Evolutionary conservation across 2,888 invertebrate species (phyloP), one percentile per base, ranked within the genome.

Genomic region (Pristionchus entomophagus): DNA sequence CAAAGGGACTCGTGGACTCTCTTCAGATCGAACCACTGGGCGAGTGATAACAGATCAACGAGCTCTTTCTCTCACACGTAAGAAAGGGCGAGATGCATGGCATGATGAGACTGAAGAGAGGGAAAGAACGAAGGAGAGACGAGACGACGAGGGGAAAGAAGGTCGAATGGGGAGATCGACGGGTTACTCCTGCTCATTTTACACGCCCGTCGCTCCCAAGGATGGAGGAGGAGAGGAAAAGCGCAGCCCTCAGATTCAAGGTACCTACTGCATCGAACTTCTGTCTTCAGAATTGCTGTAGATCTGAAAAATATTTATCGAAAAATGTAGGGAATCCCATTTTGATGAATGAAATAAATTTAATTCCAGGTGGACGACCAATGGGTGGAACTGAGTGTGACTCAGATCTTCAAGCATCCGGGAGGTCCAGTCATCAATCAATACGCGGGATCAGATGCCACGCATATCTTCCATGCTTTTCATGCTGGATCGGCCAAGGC

Each of bases 381-480:
- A 86, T 93, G 93, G 93, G 87, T 92, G 56, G 86, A 88, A 51
- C 82, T 93, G 38, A 89, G 87, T 87, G 89, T 91, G 56, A 91
- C 91, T 26, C 88, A 92, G 85, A 88, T 93, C 69, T 88, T 88
- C 69, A 92, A 88, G 35, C 93, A 93, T 84, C 93, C 93, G 41
- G 93, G 93, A 59, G 93, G 93, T 19, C 82, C 89, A 14, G 93
- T 93, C 19, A 91, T 93, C 86, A 88, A 87, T 22, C 92, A 93
- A 85, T 93, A 93, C 88, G 89, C 92, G 73, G 89, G 91, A 59
- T 78, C 92, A 35, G 93, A 93, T 87, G 93, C 93, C 29, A 93
- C 93, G 12, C 92, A 92, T 81, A 91, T 92, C 45, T 93, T 93
- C 88, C 91, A 93, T 87, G 93, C 93, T 2, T 93, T 93, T 86